These are phyloP conservation scores for Poeciliopsis paucimaculata DNA, from an alignment of 2,797 vertebrate genomes.

Conservation along the genomic window DNA sequence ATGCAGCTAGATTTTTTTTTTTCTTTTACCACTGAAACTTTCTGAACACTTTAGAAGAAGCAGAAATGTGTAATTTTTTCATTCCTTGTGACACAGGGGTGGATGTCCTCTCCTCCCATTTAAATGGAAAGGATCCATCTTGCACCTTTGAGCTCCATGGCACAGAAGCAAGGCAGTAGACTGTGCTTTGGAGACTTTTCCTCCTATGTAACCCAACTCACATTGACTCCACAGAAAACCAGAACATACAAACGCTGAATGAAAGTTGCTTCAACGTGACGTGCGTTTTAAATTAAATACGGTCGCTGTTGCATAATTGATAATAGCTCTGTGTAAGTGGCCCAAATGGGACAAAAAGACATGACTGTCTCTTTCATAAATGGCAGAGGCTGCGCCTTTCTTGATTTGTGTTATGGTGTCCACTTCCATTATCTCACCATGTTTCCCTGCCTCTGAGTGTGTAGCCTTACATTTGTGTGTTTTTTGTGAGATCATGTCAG, in stretches of 20 bases:
- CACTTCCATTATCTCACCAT: neutral
- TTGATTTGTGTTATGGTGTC: constrained; percentile 13
- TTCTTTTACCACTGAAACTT: constrained; percentile 44
- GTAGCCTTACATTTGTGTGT: neutral
- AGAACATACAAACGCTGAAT: constrained; percentile 77
- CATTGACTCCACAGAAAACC: constrained; percentile 48
- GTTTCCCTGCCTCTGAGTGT: neutral
- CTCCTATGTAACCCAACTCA: constrained; percentile 46
- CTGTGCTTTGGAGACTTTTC: constrained; percentile 38
- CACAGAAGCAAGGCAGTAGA: constrained; percentile 12
- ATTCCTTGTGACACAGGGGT: constrained; percentile 38
- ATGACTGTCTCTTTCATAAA: constrained; percentile 57
- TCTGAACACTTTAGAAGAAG: constrained; percentile 19
- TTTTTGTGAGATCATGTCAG: neutral
- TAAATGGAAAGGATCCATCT: constrained; percentile 40
- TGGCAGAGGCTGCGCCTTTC: constrained; percentile 22
- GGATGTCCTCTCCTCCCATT: constrained; percentile 46
- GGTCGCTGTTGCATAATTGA: constrained; percentile 65
- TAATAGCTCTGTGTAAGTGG: constrained; percentile 65
- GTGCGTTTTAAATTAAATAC: constrained; percentile 68
- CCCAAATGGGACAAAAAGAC: constrained; percentile 58
- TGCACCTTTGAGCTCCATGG: constrained; percentile 39
- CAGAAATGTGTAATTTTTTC: constrained; percentile 35
- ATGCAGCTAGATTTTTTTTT: constrained; percentile 27
- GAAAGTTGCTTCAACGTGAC: constrained; percentile 74